Base-by-base conservation (phyloP, 2,113 vertebrate genomes). In the Ondatra zibethicus region DNA sequence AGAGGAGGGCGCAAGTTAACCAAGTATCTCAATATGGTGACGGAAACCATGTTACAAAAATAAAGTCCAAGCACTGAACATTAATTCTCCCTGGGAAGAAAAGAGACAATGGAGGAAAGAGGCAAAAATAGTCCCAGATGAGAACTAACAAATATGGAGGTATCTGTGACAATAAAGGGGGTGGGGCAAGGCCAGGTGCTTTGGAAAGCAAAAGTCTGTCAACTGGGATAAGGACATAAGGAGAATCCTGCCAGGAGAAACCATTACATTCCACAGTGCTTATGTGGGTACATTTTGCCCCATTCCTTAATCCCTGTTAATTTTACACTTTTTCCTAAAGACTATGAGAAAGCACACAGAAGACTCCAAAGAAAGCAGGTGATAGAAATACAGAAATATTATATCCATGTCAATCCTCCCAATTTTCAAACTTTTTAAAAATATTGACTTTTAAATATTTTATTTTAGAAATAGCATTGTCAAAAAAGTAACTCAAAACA, bases 311-410 rank as follows among this genome's bases (percentile, higher is more conserved):
- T 88, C 65, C 66, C 77, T 33, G 80, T 88, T 58, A 72, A 23
- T 95, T 92, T 91, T 25, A 21, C 42, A 94, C 70, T 92, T 84
- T 8, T 25, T 36, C 31, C 58, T 78, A n/a, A 92, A 72, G 36
- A 78, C 66, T 7, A 31, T 63, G 11, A 19, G 16, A 89, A 84
- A 96, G 70, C 2, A 73, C 4, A 91, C 61, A 45, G 19, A 21
- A 93, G 45, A 76, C 31, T 55, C 17, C 47, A 39, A 12, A 3
- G 3, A 27, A 68, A 72, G 39, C 1, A 11, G 0, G 0, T 7
- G 1, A 85, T 63, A 84, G 33, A 82, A 93, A 95, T 13, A 76
- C 73, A 68, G 9, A 92, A 19, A 3, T 55, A 31, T 45, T 88
- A 31, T 31, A 86, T 50, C n/a, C 61, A 39, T 55, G 39, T 84